Conservation (phyloP, 2,797 vertebrate species). For the Myotis daubentonii region DNA sequence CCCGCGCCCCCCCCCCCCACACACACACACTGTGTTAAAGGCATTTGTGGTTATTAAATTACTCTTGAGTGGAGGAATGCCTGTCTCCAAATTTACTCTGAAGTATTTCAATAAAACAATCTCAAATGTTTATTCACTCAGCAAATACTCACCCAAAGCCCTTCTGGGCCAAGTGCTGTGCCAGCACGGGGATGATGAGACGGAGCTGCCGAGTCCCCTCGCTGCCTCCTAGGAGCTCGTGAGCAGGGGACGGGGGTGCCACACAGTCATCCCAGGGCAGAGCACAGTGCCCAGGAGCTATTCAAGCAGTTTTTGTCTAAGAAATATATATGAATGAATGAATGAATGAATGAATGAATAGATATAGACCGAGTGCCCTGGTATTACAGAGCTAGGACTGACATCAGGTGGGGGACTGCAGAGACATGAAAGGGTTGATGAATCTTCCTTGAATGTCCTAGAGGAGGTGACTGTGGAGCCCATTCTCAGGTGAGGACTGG, state of each 20-base stretch:
- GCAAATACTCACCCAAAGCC: conserved; percentile 54
- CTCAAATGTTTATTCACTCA: conserved; percentile 83
- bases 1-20: no score
- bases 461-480: background rate
- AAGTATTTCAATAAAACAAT: conserved; percentile 87
- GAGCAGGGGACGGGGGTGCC: accelerated
- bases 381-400: background rate
- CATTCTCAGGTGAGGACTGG: background rate
- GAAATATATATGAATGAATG: background rate
- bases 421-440: background rate
- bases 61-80: conserved; percentile 86
- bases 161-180: background rate
- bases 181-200: background rate
- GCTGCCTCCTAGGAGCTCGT: background rate
- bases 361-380: background rate
- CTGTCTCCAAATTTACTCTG: conserved; percentile 84
- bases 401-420: accelerated
- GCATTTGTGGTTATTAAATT: conserved; percentile 85
- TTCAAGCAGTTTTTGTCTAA: background rate
- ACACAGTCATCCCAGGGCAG: background rate
- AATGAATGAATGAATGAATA: background rate
- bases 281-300: background rate
- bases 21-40: conserved; percentile 75
- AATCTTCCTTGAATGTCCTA: background rate
- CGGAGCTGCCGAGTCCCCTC: no score